Conservation (phyloP, 2,888 invertebrate species). For the Tuberolachnus salignus region DNA sequence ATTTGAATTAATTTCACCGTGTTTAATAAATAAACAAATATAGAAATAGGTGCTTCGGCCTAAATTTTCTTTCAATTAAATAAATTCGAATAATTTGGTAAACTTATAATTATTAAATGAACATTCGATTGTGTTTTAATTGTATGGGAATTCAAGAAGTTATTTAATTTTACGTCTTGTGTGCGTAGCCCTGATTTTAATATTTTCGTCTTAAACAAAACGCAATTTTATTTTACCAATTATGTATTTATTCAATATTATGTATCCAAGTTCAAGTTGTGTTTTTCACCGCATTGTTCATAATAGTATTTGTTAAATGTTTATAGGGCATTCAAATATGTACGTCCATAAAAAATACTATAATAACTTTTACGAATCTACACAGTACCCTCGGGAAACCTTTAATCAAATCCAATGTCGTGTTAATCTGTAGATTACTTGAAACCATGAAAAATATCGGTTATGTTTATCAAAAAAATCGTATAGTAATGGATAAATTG, state of each 20-base stretch:
- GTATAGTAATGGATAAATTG: conserved; percentile 32
- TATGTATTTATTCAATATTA: not conserved
- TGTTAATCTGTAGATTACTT: conserved; percentile 44
- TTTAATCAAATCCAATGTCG: conserved; percentile 42
- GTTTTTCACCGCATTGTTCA: not conserved
- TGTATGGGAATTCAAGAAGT: not conserved
- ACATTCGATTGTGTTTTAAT: not conserved
- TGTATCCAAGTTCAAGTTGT: not conserved
- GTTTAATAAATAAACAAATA: no score
- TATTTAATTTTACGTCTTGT: not conserved
- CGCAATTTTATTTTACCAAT: not conserved
- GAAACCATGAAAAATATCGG: conserved; percentile 46
- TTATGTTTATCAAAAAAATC: conserved; percentile 39
- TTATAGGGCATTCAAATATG: conserved; percentile 43
- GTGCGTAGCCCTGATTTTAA: not conserved
- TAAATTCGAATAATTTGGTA: not conserved
- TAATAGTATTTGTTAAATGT: not conserved
- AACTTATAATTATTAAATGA: no score
- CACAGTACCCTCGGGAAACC: conserved; percentile 52
- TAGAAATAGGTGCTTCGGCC: no score
- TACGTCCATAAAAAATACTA: conserved; percentile 29
- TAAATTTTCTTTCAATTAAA: not conserved
- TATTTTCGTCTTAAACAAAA: no score
- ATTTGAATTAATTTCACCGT: no score
- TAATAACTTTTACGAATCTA: conserved; percentile 44